Evolutionary conservation across 2,113 vertebrate species (phyloP).

Genomic region (Todiramphus chloris): DNA sequence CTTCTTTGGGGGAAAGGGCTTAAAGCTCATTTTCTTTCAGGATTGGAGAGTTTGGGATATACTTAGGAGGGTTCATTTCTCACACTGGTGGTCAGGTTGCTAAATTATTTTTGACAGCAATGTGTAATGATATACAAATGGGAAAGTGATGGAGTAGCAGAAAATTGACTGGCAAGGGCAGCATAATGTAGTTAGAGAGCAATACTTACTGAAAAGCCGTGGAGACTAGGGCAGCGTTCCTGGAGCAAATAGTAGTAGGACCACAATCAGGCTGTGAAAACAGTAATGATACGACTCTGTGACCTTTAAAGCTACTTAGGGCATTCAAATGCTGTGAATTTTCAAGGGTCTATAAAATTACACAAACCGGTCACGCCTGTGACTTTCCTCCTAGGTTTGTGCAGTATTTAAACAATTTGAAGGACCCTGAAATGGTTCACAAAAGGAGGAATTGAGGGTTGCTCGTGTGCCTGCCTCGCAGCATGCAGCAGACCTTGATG

Average conservation of each 20-base stretch:
- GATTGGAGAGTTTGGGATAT: not conserved
- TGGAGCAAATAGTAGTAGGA: not conserved
- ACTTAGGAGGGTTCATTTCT: constrained; percentile 38
- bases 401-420: not conserved
- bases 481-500: rapidly evolving
- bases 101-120: constrained; percentile 62
- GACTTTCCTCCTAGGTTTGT: not conserved
- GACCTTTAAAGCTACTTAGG: constrained; percentile 4
- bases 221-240: not conserved
- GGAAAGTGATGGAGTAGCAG: constrained; percentile 64
- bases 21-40: not conserved
- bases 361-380: rapidly evolving
- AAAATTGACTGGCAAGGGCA: constrained; percentile 61
- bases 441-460: not conserved
- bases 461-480: rapidly evolving
- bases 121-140: constrained; percentile 40
- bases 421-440: not conserved
- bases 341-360: not conserved
- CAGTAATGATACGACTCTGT: not conserved
- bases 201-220: not conserved
- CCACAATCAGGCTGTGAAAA: not conserved
- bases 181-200: not conserved
- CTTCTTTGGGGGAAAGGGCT: not conserved
- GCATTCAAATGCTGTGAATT: not conserved
- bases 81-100: constrained; percentile 24